Evolutionary conservation across 2,797 vertebrate genomes (phyloP), one percentile per base, ranked within the genome.

Genomic region (Danio kyathit): DNA sequence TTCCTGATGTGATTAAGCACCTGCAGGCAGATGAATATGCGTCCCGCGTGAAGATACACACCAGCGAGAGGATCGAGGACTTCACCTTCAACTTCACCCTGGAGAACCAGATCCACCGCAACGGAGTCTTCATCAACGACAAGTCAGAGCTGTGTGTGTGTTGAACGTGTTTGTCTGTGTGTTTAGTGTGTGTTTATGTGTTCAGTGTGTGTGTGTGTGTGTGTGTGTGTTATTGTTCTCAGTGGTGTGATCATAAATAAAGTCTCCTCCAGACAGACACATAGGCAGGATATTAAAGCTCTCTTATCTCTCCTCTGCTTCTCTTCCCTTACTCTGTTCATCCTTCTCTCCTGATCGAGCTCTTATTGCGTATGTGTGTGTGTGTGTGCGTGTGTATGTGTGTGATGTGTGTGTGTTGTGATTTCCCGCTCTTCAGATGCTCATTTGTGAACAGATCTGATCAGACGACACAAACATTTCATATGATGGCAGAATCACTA

Each of bases 1-100:
- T 99, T 88, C 97, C 98, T 10, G 98, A 99, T 51, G 97, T 99
- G 87, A 99, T 99, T 88, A 99, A 96, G 89, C 97, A 99, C 76
- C 95, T 99, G 21, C 98, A 99, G 86, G 96, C 95, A 0, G 96
- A 98, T 0, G 95, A 97, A 11, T 98, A 99, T 0, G 96, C 96
- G 0, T 94, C 95, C 29, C 94, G 93, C 82, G 95, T 97, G 57
- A 96, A 94, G 91, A 88, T 88, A 41, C 95, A 98, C 88, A 90
- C n/a, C 56, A 93, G 93, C 10, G 95, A 98, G 83, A 95, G 88
- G 80, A 95, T 93, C 4, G 93, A 95, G 80, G 92, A 97, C 87
- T 96, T 97, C 59, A 95, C 94, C 82, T 98, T 99, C 86, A 99
- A 99, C 93, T 99, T 99, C 87, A 99, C 98, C 0, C 87, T 99